Evolutionary conservation across 2,113 vertebrate genomes (phyloP).

Genomic region (Neodon shergylaensis): DNA sequence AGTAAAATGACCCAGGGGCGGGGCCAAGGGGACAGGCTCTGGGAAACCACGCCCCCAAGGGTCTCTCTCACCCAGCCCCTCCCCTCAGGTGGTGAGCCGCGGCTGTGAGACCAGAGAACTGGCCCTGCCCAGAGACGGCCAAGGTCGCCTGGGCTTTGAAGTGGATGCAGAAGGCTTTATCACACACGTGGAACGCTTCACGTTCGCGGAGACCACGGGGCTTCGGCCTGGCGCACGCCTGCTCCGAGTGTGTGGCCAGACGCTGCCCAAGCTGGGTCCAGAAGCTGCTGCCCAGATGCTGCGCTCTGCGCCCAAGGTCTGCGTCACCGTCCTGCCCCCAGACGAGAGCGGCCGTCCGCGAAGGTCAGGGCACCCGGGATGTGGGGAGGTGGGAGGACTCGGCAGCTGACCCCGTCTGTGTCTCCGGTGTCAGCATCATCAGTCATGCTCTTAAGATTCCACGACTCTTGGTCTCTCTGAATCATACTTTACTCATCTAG

Average conservation of each 20-base stretch:
- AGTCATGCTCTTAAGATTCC: background rate
- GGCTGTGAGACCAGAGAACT: slow-evolving; percentile 93
- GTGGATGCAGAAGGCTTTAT: slow-evolving; percentile 93
- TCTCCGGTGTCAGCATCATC: background rate
- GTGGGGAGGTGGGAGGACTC: background rate
- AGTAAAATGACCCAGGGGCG: fast-evolving
- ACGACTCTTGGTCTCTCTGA: background rate
- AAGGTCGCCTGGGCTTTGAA: slow-evolving; percentile 92
- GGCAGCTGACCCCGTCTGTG: background rate
- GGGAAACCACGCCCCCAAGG: background rate
- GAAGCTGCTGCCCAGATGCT: slow-evolving; percentile 88
- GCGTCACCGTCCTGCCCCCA: slow-evolving; percentile 93
- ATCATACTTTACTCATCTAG: too few relatives aligned
- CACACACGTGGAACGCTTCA: slow-evolving; percentile 92
- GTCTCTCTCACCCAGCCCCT: too few relatives aligned
- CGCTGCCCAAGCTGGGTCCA: slow-evolving; percentile 87
- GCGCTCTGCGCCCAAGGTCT: slow-evolving; percentile 90
- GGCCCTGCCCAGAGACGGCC: slow-evolving; percentile 90
- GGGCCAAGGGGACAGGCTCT: background rate
- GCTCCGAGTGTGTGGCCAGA: slow-evolving; percentile 90
- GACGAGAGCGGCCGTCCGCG: slow-evolving; percentile 93
- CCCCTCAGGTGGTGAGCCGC: slow-evolving; percentile 89
- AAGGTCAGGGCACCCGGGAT: slow-evolving; percentile 84
- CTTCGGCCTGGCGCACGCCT: slow-evolving; percentile 91
- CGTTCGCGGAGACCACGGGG: slow-evolving; percentile 92